Evolutionary conservation across 2,888 invertebrate genomes (phyloP).

Genomic region (Coecobrya sp.): DNA sequence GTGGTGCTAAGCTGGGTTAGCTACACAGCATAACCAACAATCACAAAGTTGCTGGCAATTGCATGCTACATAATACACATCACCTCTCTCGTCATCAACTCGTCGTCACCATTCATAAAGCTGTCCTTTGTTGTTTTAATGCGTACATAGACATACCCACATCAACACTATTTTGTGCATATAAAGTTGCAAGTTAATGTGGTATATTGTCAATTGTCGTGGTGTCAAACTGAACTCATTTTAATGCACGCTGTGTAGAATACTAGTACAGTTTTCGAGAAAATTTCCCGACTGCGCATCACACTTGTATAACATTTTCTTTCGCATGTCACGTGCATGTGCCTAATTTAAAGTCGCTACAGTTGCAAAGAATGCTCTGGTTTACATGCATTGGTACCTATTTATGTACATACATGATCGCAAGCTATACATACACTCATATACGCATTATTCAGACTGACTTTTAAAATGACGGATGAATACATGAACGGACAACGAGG

Average conservation of each 20-base stretch:
- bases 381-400: not conserved
- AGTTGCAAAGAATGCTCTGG: not conserved
- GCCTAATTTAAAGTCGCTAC: not conserved
- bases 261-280: not conserved
- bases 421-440: not conserved
- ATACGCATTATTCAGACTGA: conserved; percentile 58
- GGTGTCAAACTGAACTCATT: not conserved
- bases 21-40: not conserved
- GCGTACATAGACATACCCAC: not conserved
- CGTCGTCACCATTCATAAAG: conserved; percentile 69
- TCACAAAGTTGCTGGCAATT: conserved; percentile 35
- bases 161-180: not conserved
- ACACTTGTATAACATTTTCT: not conserved
- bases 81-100: conserved; percentile 56
- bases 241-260: not conserved
- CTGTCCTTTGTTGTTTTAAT: conserved; percentile 24
- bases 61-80: conserved; percentile 18
- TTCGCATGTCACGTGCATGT: conserved; percentile 34
- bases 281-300: not conserved
- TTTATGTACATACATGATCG: not conserved
- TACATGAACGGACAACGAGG: conserved; percentile 21
- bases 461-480: conserved; percentile 66
- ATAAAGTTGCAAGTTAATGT: not conserved
- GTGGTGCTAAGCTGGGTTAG: not conserved
- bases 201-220: not conserved